Evolutionary conservation across 2,888 invertebrate genomes (phyloP).

Genomic region (Trimorus sp.): DNA sequence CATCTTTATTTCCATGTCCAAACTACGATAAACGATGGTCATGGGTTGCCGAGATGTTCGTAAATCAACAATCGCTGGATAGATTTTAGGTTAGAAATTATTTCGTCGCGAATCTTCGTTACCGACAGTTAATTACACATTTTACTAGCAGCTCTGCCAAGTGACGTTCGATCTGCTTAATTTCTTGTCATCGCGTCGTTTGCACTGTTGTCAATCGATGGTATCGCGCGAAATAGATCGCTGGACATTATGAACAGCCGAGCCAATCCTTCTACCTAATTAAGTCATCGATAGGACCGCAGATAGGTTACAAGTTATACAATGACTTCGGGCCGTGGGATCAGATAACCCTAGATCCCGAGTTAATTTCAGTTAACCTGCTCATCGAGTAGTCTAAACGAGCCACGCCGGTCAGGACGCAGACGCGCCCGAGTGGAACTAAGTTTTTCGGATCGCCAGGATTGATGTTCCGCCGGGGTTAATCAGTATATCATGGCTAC

Average conservation of each 20-base stretch:
- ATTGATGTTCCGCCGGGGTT: conserved; percentile 37
- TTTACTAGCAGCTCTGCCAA: too few relatives aligned
- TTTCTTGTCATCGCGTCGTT: conserved; percentile 23
- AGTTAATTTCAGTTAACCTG: conserved; percentile 55
- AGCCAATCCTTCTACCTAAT: conserved; percentile 39
- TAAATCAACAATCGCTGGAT: too few relatives aligned
- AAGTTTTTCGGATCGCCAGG: conserved; percentile 46
- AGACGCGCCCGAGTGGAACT: conserved; percentile 45
- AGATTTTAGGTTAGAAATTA: too few relatives aligned
- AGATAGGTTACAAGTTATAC: conserved; percentile 55
- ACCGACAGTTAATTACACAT: too few relatives aligned
- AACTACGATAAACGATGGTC: too few relatives aligned
- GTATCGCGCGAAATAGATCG: conserved; percentile 41
- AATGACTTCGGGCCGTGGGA: conserved; percentile 47
- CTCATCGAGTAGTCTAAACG: conserved; percentile 47
- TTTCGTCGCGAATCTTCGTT: too few relatives aligned
- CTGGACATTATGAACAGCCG: conserved; percentile 23
- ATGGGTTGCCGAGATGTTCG: too few relatives aligned
- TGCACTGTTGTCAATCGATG: conserved; percentile 13
- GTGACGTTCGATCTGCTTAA: too few relatives aligned
- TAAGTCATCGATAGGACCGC: conserved; percentile 51
- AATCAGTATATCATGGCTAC: conserved; percentile 41
- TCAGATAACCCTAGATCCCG: conserved; percentile 52
- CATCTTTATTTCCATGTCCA: too few relatives aligned
- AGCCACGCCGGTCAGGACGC: conserved; percentile 24